These are phyloP conservation scores for Charadrius vociferus DNA, from an alignment of 2,113 vertebrate species.

Conservation along the genomic window DNA sequence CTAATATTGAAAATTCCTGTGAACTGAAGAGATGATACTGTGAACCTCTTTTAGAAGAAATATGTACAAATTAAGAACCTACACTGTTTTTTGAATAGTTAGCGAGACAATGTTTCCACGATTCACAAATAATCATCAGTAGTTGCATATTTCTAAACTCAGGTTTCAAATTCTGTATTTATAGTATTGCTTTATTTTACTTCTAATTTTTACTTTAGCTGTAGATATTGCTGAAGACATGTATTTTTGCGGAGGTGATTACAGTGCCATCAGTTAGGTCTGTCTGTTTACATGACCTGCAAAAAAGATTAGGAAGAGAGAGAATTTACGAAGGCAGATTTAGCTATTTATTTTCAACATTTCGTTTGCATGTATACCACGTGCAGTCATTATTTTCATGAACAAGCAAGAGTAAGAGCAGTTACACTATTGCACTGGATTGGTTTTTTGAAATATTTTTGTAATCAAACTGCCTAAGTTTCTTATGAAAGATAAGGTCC, in stretches of 20 bases:
- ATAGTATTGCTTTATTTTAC: background rate
- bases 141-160: background rate
- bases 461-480: background rate
- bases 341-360: background rate
- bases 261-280: background rate
- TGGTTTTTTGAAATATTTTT: background rate
- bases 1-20: background rate
- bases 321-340: background rate
- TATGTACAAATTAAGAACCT: background rate
- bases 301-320: background rate
- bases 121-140: background rate
- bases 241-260: background rate
- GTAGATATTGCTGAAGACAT: background rate
- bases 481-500: background rate
- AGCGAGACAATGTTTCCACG: rapidly evolving
- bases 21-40: background rate
- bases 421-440: background rate
- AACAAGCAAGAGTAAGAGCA: background rate
- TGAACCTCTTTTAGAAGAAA: background rate
- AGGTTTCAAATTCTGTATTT: background rate
- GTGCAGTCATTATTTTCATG: background rate
- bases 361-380: background rate
- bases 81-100: background rate
- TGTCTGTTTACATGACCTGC: background rate
- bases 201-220: background rate